Evolutionary conservation across 1,140 invertebrate genomes (phyloP), one percentile per base, ranked within the genome.

Genomic region (Stegodyphus mimosarum): DNA sequence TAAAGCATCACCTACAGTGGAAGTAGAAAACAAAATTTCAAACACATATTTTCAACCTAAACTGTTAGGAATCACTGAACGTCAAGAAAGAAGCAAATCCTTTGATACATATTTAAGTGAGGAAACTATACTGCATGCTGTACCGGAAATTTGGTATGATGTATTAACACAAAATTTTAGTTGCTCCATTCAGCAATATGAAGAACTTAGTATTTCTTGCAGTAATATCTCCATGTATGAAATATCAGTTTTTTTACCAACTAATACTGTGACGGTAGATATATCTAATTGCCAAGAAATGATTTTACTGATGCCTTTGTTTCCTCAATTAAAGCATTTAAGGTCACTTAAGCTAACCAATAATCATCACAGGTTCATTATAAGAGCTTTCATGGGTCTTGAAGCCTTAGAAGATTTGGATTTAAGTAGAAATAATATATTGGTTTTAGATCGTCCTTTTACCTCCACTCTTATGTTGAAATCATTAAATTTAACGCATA

Each of bases 371-470:
- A 50, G 63, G 52, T 78, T 67, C 18, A 78, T 78, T 50, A 78
- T 17, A 7, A 78, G 15, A 67, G 78, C 51, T 60, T 80, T 80
- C 10, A 71, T 53, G 2, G 78, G 78, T 33, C 55, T 80, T 48
- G 17, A 80, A 13, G 71, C 33, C 13, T 48, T 80, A 71, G 33
- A 71, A 80, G 6, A 55, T 4, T 71, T 80, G 11, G 69, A 80
- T 71, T 51, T 80, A 52, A 80, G 67, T 55, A 48, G 71, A 6
- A 80, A 80, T 72, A 17, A 80, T 17, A 80, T 80, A 55, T 48
- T 72, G 7, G 51, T 67, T 17, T 2, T 53, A 60, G 55, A 33
- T n/a, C 15, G 48, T 2, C 13, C 69, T 71, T 80, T 80, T 17
- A 55, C 7, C 6, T 49, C 3, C 15, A 48, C 51, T 3, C 52